Conservation (phyloP, 2,113 vertebrate genomes). For the Bufo gargarizans region DNA sequence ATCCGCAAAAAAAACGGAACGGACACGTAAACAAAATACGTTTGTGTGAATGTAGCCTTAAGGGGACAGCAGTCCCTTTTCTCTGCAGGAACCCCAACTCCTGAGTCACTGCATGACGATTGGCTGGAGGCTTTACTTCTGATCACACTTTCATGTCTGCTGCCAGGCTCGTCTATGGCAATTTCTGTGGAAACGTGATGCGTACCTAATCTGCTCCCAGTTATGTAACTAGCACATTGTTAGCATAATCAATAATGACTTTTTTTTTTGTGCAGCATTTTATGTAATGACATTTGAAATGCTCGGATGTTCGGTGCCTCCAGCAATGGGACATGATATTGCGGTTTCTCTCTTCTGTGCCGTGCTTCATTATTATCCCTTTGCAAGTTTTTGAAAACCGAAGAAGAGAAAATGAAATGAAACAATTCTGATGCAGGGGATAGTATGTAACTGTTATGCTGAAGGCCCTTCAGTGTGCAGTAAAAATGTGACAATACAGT, state of each 20-base stretch:
- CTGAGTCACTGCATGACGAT: too few relatives aligned
- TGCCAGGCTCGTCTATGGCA: too few relatives aligned
- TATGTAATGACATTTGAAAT: conserved; percentile 35
- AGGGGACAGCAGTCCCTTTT: too few relatives aligned
- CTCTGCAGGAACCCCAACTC: too few relatives aligned
- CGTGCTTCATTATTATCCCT: conserved; percentile 22
- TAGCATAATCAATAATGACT: neutral
- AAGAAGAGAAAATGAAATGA: neutral
- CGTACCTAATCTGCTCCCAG: neutral
- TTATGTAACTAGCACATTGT: neutral
- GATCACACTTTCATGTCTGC: too few relatives aligned
- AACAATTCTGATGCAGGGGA: neutral
- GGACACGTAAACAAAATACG: too few relatives aligned
- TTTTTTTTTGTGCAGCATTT: neutral
- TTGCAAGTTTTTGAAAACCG: neutral
- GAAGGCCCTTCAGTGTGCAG: too few relatives aligned
- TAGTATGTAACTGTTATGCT: too few relatives aligned
- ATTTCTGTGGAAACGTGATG: neutral
- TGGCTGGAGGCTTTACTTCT: too few relatives aligned
- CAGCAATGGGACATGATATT: conserved; percentile 19
- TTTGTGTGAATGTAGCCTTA: too few relatives aligned
- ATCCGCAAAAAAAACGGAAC: too few relatives aligned
- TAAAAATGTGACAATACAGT: too few relatives aligned
- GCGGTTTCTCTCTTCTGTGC: neutral
- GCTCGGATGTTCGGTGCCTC: conserved; percentile 5